A percentile compares a stretch with the other conserved stretches of the same genome.
phyloP scores from a whole-genome alignment of 1,140 invertebrate genomes.

The Mya arenaria region DNA sequence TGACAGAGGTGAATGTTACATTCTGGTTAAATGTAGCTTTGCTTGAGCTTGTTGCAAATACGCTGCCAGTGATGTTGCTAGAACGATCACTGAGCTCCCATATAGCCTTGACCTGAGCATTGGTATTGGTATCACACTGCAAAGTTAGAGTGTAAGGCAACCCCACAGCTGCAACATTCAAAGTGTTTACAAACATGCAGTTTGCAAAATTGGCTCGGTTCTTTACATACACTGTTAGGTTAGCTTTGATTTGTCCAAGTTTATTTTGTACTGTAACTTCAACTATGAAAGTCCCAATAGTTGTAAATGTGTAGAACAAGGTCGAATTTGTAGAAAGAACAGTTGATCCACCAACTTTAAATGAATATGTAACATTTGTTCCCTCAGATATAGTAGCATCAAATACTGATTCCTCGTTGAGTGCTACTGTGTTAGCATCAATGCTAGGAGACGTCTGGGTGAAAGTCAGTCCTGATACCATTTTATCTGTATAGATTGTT shows the following conservation, averaged over 20 bases:
- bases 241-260: not conserved
- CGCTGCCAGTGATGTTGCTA: slow-evolving; percentile 7
- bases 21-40: not conserved
- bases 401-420: not conserved
- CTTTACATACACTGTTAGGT: slow-evolving; percentile 32
- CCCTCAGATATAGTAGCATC: not conserved
- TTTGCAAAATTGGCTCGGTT: slow-evolving; percentile 22
- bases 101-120: slow-evolving; percentile 44
- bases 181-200: slow-evolving; percentile 13
- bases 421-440: not conserved
- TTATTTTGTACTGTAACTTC: not conserved
- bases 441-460: not conserved
- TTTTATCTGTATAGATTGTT: slow-evolving; percentile 12
- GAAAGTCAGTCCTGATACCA: slow-evolving; percentile 39
- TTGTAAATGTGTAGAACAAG: slow-evolving; percentile 22
- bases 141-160: slow-evolving; percentile 1
- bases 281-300: slow-evolving; percentile 28
- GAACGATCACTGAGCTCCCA: slow-evolving; percentile 55
- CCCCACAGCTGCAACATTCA: slow-evolving; percentile 21
- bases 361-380: slow-evolving; percentile 9
- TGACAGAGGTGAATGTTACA: slow-evolving; percentile 13
- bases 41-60: not conserved
- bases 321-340: slow-evolving; percentile 2
- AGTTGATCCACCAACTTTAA: not conserved
- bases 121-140: not conserved